A percentile compares a stretch with the other conserved stretches of the same genome.
These are phyloP conservation scores for Loriculus beryllinus DNA, from an alignment of 2,797 vertebrate genomes.

Conservation along the genomic window DNA sequence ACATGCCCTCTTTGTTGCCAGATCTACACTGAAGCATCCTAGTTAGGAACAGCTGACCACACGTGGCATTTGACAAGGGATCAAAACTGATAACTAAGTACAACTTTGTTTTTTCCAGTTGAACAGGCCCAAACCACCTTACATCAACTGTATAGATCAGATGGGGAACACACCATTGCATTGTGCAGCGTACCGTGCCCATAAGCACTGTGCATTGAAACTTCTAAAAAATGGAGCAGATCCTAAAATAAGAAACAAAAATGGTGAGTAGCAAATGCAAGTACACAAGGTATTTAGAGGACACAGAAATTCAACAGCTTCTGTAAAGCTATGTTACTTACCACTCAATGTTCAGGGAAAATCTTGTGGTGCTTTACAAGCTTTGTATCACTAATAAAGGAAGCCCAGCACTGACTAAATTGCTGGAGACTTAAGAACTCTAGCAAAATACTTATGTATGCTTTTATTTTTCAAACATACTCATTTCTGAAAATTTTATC, in stretches of 20 bases:
- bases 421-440: neutral
- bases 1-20: neutral
- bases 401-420: neutral
- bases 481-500: neutral
- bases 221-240: constrained; percentile 87
- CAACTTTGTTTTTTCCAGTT: constrained; percentile 73
- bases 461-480: neutral
- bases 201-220: constrained; percentile 85
- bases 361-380: neutral
- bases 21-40: neutral
- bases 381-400: neutral
- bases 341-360: neutral
- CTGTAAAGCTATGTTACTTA: neutral
- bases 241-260: constrained; percentile 82
- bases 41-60: neutral
- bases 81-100: neutral
- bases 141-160: constrained; percentile 87
- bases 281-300: neutral
- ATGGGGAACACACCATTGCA: constrained; percentile 91
- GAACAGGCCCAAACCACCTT: constrained; percentile 77
- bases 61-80: neutral
- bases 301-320: neutral
- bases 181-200: constrained; percentile 89
- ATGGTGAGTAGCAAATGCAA: constrained; percentile 74
- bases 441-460: neutral